phyloP scores from a whole-genome alignment of 1,140 invertebrate species.

The Pseudobourletiella spinata region DNA sequence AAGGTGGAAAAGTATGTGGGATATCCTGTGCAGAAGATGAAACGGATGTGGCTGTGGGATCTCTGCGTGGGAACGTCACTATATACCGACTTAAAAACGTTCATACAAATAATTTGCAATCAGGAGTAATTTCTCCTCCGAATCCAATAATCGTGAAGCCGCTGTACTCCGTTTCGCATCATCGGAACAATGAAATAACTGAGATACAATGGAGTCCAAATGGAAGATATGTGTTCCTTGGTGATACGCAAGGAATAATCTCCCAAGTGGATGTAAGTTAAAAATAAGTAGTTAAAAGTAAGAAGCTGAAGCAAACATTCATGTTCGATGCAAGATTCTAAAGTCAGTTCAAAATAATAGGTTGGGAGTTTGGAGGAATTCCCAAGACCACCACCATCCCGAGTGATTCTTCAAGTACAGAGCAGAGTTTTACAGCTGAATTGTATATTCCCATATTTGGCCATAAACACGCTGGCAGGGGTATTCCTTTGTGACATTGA shows the following conservation, averaged over 20 bases:
- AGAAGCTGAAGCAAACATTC: too few relatives aligned
- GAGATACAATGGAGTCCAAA: constrained; percentile 34
- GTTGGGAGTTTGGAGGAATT: constrained; percentile 26
- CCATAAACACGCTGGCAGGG: constrained; percentile 11
- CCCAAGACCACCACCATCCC: constrained; percentile 24
- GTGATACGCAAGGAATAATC: constrained; percentile 28
- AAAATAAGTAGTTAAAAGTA: too few relatives aligned
- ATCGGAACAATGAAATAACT: constrained; percentile 28
- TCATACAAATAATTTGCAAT: background rate
- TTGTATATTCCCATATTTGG: constrained; percentile 31
- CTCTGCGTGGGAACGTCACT: constrained; percentile 28
- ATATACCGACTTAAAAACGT: constrained; percentile 16
- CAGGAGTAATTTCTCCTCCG: background rate
- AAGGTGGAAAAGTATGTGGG: constrained; percentile 30
- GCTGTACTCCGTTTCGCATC: constrained; percentile 22
- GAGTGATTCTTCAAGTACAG: constrained; percentile 24
- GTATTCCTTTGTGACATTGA: constrained; percentile 33
- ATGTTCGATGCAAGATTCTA: too few relatives aligned
- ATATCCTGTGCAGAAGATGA: constrained; percentile 30
- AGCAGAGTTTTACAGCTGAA: constrained; percentile 26
- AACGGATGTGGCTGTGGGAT: constrained; percentile 25
- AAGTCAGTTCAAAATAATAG: constrained; percentile 14
- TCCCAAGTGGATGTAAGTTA: constrained; percentile 31
- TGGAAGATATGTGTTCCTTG: constrained; percentile 31
- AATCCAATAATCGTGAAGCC: background rate